phyloP scores from a whole-genome alignment of 2,888 invertebrate species.

The Eumacrocentrus americanus region DNA sequence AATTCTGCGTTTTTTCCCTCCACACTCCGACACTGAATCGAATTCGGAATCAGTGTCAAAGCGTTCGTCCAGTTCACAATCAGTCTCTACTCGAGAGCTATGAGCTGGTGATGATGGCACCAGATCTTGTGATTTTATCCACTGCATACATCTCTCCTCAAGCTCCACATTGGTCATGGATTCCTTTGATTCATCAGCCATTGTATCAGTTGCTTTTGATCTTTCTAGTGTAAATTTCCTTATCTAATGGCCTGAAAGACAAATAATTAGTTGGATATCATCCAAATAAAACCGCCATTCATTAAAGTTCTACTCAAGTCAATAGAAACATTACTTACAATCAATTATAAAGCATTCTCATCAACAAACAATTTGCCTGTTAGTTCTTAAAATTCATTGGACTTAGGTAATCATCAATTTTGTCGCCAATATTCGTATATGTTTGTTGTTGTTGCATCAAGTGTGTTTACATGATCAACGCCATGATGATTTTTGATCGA shows the following conservation, averaged over 20 bases:
- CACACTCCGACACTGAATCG: slow-evolving; percentile 57
- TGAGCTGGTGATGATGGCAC: slow-evolving; percentile 25
- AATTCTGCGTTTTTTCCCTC: slow-evolving; percentile 47
- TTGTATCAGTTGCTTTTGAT: slow-evolving; percentile 14
- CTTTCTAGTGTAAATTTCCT: no score
- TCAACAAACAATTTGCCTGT: no score
- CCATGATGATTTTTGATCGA: slow-evolving; percentile 24
- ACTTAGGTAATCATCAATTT: no score
- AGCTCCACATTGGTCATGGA: slow-evolving; percentile 48
- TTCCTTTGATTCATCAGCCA: slow-evolving; percentile 42
- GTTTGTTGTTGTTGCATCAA: background rate
- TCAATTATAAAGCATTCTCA: background rate
- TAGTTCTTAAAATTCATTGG: no score
- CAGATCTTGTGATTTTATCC: slow-evolving; percentile 49
- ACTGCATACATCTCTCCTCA: slow-evolving; percentile 49
- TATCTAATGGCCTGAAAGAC: no score
- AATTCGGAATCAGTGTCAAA: slow-evolving; percentile 57
- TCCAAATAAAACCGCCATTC: no score
- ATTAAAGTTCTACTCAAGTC: no score
- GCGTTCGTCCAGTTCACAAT: slow-evolving; percentile 47
- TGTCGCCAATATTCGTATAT: background rate
- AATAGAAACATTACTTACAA: background rate
- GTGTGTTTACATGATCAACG: background rate
- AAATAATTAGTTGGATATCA: no score
- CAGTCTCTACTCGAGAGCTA: slow-evolving; percentile 36